A percentile compares a stretch with the other conserved stretches of the same genome.
phyloP scores from a whole-genome alignment of 2,888 invertebrate genomes.

The Apocheima hispidaria region DNA sequence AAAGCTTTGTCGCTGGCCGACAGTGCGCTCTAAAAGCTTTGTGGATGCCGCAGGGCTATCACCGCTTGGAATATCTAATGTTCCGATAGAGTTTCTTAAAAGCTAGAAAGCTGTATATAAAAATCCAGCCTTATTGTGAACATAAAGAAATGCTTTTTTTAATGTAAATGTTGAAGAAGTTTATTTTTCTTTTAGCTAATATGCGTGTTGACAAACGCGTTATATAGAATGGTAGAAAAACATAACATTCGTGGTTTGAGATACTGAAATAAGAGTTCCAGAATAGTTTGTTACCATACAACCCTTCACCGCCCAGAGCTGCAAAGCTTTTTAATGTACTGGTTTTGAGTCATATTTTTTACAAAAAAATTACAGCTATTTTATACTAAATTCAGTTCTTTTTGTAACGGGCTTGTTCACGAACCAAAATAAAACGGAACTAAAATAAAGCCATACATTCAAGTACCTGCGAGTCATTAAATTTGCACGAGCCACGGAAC shows the following conservation, averaged over 20 bases:
- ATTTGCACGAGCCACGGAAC: slow-evolving; percentile 67
- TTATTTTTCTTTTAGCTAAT: background rate
- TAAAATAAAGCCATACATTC: slow-evolving; percentile 42
- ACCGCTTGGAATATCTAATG: slow-evolving; percentile 27
- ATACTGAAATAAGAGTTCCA: background rate
- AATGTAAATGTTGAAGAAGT: background rate
- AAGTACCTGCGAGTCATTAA: slow-evolving; percentile 61
- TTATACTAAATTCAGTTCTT: background rate
- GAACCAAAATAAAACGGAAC: slow-evolving; percentile 29
- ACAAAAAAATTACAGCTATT: background rate
- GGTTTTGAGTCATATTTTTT: background rate
- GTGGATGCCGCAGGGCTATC: slow-evolving; percentile 12
- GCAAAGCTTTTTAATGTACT: background rate
- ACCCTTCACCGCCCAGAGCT: too few species aligned
- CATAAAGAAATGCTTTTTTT: background rate
- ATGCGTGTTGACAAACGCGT: background rate
- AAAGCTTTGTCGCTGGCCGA: slow-evolving; percentile 12
- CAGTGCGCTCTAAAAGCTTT: slow-evolving; percentile 9
- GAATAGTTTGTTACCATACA: too few species aligned
- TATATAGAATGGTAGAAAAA: background rate
- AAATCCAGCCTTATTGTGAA: background rate
- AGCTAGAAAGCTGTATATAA: background rate
- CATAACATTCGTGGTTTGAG: background rate
- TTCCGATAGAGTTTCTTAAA: background rate
- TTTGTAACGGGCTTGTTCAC: slow-evolving; percentile 2